Evolutionary conservation across 2,797 vertebrate species (phyloP), one percentile per base, ranked within the genome.

Genomic region (Xenopus petersii): DNA sequence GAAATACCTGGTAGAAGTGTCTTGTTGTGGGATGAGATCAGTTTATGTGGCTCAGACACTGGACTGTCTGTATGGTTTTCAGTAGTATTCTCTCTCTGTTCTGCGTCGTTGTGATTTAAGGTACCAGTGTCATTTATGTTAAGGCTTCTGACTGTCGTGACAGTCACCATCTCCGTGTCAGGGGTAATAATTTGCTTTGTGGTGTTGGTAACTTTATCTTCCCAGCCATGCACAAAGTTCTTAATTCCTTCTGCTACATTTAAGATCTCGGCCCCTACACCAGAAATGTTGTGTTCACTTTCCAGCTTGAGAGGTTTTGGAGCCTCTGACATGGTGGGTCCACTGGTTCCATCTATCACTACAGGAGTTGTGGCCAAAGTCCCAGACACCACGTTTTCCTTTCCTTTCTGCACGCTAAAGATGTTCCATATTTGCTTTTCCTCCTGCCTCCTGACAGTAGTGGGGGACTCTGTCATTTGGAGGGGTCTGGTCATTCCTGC

Each of bases 181-280:
- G 15, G 33, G 71, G 36, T 60, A 49, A 59, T n/a, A 49, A 54
- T 16, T 17, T 16, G 26, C 12, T 65, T 17, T 56, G 47, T 60
- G 46, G 58, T 56, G 26, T 26, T 51, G 5, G 8, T 13, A 24
- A 75, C 81, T 33, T 79, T 1, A 51, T 51, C 13, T 1, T 91
- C 84, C 95, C 90, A 88, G 17, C 73, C 80, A 73, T 84, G 63
- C 9, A 93, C 79, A 49, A 87, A 81, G 82, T 84, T 88, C 84
- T 79, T 84, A 2, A 88, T 89, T 73, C 82, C 90, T 24, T 86
- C 70, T 0, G 91, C 87, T 2, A 85, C 12, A 0, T 72, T 83
- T 75, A 89, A 71, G 81, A 93, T 90, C 75, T 91, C 86, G 21
- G 88, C 87, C 30, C 89, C 90, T 0, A 91, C 86, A 0, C 84